Conservation (phyloP, 2,113 vertebrate species). For the Petromus typicus region DNA sequence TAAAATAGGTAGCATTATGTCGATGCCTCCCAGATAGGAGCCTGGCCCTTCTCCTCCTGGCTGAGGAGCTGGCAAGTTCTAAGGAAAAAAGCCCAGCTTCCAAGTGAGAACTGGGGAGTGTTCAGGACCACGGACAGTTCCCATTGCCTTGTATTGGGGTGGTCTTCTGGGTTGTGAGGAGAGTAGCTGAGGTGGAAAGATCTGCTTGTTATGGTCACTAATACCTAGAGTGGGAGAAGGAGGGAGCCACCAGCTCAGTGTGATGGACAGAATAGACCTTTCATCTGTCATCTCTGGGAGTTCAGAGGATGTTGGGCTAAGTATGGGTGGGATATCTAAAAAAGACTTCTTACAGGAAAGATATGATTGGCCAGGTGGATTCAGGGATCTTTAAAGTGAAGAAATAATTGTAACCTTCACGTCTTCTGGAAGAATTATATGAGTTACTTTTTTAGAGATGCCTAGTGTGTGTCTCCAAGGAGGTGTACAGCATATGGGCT, state of each 20-base stretch:
- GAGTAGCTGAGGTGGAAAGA: not conserved
- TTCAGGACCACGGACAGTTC: constrained; percentile 53
- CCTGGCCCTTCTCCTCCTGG: not conserved
- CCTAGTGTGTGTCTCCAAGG: not conserved
- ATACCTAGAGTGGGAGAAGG: not conserved
- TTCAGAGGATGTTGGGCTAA: not conserved
- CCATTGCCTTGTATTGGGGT: accelerated
- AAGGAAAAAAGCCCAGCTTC: not conserved
- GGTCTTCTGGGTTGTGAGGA: not conserved
- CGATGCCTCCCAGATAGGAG: not conserved
- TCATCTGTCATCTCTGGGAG: not conserved
- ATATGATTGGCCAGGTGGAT: not conserved
- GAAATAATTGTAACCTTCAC: not conserved
- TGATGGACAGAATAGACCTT: not conserved
- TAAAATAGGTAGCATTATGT: not conserved
- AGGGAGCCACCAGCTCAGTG: not conserved
- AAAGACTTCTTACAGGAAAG: not conserved
- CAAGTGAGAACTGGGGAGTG: not conserved
- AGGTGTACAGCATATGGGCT: not conserved
- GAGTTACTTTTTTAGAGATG: not conserved
- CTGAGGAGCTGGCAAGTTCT: not conserved
- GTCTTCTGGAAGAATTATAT: not conserved
- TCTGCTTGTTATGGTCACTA: not conserved
- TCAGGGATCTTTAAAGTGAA: not conserved
- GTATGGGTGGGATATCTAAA: not conserved